These are phyloP conservation scores for Ascaphus truei DNA, from an alignment of 2,113 vertebrate species.

Conservation along the genomic window DNA sequence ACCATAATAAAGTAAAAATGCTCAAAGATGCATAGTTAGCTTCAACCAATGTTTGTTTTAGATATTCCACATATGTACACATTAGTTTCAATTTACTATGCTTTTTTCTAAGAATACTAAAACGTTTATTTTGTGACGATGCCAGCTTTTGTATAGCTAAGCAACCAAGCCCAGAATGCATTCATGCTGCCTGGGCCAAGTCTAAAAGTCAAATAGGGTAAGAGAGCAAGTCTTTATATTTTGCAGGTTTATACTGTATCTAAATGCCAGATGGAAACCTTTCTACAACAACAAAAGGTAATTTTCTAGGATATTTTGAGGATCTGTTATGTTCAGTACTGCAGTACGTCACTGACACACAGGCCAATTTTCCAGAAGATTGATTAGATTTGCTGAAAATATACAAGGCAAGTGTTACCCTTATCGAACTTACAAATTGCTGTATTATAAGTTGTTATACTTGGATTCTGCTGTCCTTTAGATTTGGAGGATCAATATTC, in stretches of 20 bases:
- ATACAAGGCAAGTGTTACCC: not conserved
- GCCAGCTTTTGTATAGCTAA: conserved; percentile 2
- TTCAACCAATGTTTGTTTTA: too few species aligned
- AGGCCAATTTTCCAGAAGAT: not conserved
- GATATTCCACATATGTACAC: not conserved
- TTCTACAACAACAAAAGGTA: conserved; percentile 14
- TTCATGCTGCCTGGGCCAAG: conserved; percentile 1
- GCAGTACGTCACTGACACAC: not conserved
- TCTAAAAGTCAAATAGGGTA: conserved; percentile 24
- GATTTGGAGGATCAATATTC: too few species aligned
- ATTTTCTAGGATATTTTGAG: conserved; percentile 1
- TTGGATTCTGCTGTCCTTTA: not conserved
- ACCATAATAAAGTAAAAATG: too few species aligned
- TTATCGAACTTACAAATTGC: not conserved
- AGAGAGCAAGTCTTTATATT: conserved; percentile 13
- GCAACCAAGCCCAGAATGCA: conserved; percentile 1
- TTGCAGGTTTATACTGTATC: too few species aligned
- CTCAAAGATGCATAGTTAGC: too few species aligned
- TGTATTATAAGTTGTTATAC: not conserved
- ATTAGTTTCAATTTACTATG: not conserved
- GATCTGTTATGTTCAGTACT: not conserved
- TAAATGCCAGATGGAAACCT: conserved; percentile 28
- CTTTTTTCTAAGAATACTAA: conserved; percentile 11
- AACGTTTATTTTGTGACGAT: conserved; percentile 12
- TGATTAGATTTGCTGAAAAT: conserved; percentile 1